Conservation (phyloP, 1,140 invertebrate genomes). For the Oscheius sp. region DNA sequence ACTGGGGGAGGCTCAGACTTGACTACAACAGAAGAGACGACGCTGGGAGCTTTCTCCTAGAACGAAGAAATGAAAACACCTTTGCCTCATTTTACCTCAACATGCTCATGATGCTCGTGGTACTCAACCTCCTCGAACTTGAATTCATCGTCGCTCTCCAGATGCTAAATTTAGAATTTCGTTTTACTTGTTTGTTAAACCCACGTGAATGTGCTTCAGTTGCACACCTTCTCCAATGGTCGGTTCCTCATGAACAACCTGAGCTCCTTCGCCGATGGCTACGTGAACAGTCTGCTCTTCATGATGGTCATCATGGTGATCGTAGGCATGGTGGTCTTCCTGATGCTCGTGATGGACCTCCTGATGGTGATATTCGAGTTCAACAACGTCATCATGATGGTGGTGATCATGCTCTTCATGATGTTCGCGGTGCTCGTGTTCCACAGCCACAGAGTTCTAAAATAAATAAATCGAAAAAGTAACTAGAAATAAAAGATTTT, state of each 20-base stretch:
- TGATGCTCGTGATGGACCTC: too few relatives aligned
- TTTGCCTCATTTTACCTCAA: neutral
- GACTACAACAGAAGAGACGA: neutral
- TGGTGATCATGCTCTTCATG: neutral
- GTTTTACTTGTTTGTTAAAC: too few relatives aligned
- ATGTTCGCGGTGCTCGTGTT: neutral
- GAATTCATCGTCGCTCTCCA: slow-evolving; percentile 10
- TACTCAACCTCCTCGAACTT: slow-evolving; percentile 19
- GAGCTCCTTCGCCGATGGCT: too few relatives aligned
- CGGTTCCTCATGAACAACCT: too few relatives aligned
- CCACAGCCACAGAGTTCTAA: neutral
- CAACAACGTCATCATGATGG: too few relatives aligned
- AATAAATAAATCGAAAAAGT: neutral
- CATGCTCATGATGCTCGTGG: neutral
- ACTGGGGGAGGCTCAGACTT: neutral
- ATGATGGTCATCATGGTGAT: too few relatives aligned
- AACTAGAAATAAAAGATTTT: neutral
- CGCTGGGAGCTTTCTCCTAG: neutral
- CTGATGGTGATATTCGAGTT: too few relatives aligned
- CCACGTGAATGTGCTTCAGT: too few relatives aligned
- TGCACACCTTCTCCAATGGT: too few relatives aligned
- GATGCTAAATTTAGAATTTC: too few relatives aligned
- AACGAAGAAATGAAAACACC: neutral
- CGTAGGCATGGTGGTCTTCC: too few relatives aligned
- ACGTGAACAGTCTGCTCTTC: too few relatives aligned